Evolutionary conservation across 92 coral and sea anemone genomes (phyloP).

Genomic region (Siderastrea radians): DNA sequence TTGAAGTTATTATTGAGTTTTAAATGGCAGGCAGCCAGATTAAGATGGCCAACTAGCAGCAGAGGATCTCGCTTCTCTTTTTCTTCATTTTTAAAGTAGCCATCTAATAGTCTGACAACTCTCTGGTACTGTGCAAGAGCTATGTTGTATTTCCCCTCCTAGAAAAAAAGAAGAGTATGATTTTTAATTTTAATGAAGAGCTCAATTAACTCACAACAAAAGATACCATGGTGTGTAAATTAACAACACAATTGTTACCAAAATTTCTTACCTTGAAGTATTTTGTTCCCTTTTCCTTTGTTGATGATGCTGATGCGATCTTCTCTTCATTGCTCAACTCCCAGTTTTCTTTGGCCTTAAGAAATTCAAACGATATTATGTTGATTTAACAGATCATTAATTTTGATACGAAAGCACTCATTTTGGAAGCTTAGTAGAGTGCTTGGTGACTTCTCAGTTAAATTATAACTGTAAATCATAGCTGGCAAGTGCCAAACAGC

Average conservation of each 20-base stretch:
- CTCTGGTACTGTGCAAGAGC: slow-evolving; percentile 87
- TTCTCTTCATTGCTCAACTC: slow-evolving; percentile 91
- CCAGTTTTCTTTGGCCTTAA: slow-evolving; percentile 90
- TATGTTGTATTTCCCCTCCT: slow-evolving; percentile 87
- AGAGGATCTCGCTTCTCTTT: slow-evolving; percentile 72
- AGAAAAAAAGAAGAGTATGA: background rate
- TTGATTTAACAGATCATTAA: background rate
- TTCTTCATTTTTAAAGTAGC: slow-evolving; percentile 78
- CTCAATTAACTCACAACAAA: background rate
- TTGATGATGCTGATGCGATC: slow-evolving; percentile 75
- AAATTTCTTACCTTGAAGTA: slow-evolving; percentile 79
- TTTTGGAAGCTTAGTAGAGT: too few relatives aligned
- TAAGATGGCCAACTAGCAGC: slow-evolving; percentile 90
- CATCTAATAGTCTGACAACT: slow-evolving; percentile 83
- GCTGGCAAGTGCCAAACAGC: too few relatives aligned
- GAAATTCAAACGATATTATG: background rate
- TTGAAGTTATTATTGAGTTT: slow-evolving; percentile 83
- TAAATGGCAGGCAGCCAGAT: slow-evolving; percentile 90
- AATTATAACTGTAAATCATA: too few relatives aligned
- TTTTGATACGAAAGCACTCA: too few relatives aligned
- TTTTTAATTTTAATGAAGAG: background rate
- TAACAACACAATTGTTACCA: background rate
- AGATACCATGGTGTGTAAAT: background rate
- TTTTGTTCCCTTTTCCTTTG: slow-evolving; percentile 91
- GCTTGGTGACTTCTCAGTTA: too few relatives aligned